Conservation (phyloP, 1,140 invertebrate genomes). For the Sipha flava region DNA sequence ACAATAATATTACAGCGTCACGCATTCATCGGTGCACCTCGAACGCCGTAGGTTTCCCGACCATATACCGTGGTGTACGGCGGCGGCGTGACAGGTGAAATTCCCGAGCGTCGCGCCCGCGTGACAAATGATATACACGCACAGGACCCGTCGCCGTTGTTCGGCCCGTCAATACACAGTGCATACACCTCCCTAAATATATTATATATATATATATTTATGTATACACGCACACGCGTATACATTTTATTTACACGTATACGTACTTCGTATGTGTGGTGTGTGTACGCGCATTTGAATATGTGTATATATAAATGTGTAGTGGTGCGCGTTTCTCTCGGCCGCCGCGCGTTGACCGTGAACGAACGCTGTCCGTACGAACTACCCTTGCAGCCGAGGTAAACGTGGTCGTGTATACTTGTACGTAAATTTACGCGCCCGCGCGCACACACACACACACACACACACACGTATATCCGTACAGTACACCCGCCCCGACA, state of each 20-base stretch:
- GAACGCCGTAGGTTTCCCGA: no score
- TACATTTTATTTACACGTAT: background rate
- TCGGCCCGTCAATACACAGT: background rate
- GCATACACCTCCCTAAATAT: no score
- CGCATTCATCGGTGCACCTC: no score
- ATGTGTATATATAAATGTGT: no score
- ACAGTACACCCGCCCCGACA: background rate
- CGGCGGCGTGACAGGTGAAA: constrained; percentile 16
- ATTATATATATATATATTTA: background rate
- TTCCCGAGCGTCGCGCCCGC: background rate
- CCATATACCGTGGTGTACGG: no score
- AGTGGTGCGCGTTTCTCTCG: no score
- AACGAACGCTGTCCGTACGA: background rate
- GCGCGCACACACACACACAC: background rate
- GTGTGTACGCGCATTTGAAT: background rate
- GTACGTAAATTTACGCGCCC: background rate
- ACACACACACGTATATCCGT: background rate
- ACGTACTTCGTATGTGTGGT: no score
- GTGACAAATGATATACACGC: background rate
- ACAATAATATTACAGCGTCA: no score
- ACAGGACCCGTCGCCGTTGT: background rate
- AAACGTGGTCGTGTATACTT: no score
- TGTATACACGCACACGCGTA: background rate
- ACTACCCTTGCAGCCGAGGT: no score
- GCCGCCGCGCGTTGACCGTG: background rate